Evolutionary conservation across 1,140 invertebrate species (phyloP).

Genomic region (Ylistrum balloti): DNA sequence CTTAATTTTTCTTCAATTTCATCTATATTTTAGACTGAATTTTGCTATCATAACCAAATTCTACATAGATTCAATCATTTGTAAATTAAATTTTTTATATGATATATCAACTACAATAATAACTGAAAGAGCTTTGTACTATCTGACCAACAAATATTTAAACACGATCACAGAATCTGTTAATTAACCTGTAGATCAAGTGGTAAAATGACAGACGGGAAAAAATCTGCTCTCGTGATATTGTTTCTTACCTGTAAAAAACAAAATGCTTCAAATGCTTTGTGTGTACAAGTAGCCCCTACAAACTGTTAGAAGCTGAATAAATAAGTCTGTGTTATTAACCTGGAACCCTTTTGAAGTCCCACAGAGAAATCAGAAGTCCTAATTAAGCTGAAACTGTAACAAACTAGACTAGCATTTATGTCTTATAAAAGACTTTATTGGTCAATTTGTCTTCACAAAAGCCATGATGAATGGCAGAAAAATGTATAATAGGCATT

Average conservation of each 20-base stretch:
- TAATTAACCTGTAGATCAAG: not conserved
- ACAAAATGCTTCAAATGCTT: not conserved
- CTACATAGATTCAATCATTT: too few relatives aligned
- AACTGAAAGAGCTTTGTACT: too few relatives aligned
- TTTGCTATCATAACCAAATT: too few relatives aligned
- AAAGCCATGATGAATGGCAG: not conserved
- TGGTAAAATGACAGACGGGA: not conserved
- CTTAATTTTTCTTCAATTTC: too few relatives aligned
- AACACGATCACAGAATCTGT: not conserved
- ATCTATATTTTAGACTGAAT: too few relatives aligned
- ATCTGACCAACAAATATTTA: too few relatives aligned
- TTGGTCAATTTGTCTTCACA: not conserved
- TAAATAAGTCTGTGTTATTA: not conserved
- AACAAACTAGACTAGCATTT: not conserved
- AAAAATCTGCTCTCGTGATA: not conserved
- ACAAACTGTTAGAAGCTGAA: not conserved
- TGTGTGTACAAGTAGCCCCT: not conserved
- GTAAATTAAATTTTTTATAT: too few relatives aligned
- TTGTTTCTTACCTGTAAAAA: not conserved
- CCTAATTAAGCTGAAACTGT: not conserved
- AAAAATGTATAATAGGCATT: not conserved
- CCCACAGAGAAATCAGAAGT: not conserved
- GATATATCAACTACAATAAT: too few relatives aligned
- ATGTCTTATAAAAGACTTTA: not conserved
- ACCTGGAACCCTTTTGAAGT: not conserved